Base-by-base conservation (phyloP, 2,113 vertebrate genomes). In the Vombatus ursinus region DNA sequence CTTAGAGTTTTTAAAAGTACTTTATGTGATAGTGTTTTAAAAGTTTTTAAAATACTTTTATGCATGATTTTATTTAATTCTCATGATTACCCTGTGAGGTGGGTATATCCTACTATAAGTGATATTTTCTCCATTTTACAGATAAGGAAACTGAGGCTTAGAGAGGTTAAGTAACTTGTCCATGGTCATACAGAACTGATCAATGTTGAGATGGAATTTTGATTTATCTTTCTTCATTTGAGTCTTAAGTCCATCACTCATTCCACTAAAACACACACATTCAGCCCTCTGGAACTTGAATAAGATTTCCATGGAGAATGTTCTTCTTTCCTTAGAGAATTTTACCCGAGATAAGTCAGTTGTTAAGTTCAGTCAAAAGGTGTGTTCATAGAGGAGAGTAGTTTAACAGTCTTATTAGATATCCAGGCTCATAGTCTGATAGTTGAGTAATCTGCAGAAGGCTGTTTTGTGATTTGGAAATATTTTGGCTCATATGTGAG, bases 281-380 rank as follows among this genome's bases (percentile, higher is more conserved):
- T 1, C 1, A 54, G 53, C 25, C 53, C 53, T 92, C 84, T 3
- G 49, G 7, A 25, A 50, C n/a, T 37, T 51, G 84, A 16, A 90
- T 91, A 49, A 49, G 28, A 68, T 94, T 54, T 68, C 44, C 50
- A 93, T 8, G 54, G 9, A 50, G 77, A 57, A 48, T 68, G 37
- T 8, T 77, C 47, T 8, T 77, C 47, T 37, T 26, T 92, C 91
- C 51, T 92, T 53, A 94, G 44, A 57, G 54, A 61, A 61, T 93
- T 93, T 95, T 54, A 92, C 37, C 92, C 94, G 94, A 37, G 37
- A 93, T 47, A 53, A 52, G 50, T 50, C 26, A 49, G 95, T 50
- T 52, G 47, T 53, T 94, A 84, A 52, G 61, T 91, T 97, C 52
- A 52, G 84, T 84, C 95, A 91, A 92, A 77, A 93, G 90, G 48